Evolutionary conservation across 2,797 vertebrate genomes (phyloP).

Genomic region (Hipposideros larvatus): DNA sequence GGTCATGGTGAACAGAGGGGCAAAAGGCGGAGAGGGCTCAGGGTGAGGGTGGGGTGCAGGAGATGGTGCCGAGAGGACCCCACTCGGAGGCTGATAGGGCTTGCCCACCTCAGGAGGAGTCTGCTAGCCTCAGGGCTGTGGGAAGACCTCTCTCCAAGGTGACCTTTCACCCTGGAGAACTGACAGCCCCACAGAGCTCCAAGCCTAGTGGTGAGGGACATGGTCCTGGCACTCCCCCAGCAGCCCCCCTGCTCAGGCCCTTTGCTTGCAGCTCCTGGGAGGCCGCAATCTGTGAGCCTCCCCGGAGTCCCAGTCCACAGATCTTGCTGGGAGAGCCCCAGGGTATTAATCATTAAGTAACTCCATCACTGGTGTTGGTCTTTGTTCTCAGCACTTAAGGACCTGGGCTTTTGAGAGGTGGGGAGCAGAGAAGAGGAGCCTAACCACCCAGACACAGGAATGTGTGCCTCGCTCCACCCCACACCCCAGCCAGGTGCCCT

Average conservation of each 20-base stretch:
- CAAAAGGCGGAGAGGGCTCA: not conserved
- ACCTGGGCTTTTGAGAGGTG: not conserved
- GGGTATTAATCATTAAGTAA: slow-evolving; percentile 9
- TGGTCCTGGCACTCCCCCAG: not conserved
- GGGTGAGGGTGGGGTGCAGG: not conserved
- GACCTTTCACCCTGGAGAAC: not conserved
- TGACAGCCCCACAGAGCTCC: not conserved
- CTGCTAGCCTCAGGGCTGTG: not conserved
- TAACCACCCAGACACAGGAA: not conserved
- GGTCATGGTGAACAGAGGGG: not conserved
- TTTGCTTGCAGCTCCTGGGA: not conserved
- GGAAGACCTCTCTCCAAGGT: not conserved
- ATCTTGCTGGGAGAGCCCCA: accelerated
- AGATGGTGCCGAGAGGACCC: not conserved
- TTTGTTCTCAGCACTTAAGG: not conserved
- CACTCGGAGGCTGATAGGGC: not conserved
- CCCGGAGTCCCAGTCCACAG: not conserved
- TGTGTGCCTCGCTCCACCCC: accelerated
- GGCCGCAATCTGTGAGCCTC: not conserved
- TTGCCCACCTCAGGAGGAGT: not conserved
- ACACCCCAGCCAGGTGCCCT: accelerated
- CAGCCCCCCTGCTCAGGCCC: not conserved
- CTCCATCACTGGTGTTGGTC: not conserved
- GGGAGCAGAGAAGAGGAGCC: not conserved
- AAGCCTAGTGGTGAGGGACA: too few species aligned